Percentiles rank a stretch among this genome's conserved stretches.
phyloP scores from a whole-genome alignment of 2,797 vertebrate species.

The Chiloscyllium punctatum region DNA sequence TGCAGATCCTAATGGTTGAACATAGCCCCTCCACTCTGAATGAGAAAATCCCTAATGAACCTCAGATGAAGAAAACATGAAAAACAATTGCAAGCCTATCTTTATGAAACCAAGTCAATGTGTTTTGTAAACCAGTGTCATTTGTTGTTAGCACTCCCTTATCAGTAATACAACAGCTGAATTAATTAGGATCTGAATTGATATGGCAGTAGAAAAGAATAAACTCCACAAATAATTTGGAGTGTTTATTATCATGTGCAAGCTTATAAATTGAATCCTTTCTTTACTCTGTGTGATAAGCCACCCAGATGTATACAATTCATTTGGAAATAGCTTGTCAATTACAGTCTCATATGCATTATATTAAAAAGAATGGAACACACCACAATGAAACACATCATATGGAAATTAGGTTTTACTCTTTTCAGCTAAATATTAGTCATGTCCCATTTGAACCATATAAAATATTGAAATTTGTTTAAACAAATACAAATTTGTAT shows the following conservation, averaged over 20 bases:
- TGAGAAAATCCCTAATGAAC: slow-evolving; percentile 21
- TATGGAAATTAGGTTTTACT: slow-evolving; percentile 19
- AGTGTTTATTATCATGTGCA: slow-evolving; percentile 24
- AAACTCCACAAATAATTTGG: not conserved
- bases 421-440: not conserved
- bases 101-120: slow-evolving; percentile 14
- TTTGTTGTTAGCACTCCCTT: slow-evolving; percentile 15
- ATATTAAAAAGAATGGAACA: slow-evolving; percentile 16
- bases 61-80: slow-evolving; percentile 17
- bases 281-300: not conserved
- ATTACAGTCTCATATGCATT: not conserved
- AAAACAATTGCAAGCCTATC: slow-evolving; percentile 34
- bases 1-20: not conserved
- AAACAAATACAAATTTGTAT: not conserved
- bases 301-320: slow-evolving; percentile 8
- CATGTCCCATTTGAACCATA: not conserved
- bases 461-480: not conserved
- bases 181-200: slow-evolving; percentile 33
- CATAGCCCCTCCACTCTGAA: not conserved
- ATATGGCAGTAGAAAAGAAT: not conserved
- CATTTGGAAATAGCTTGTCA: slow-evolving; percentile 29
- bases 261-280: slow-evolving; percentile 31
- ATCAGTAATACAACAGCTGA: slow-evolving; percentile 34
- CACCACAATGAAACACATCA: slow-evolving; percentile 7
- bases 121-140: slow-evolving; percentile 26